phyloP scores from a whole-genome alignment of 2,113 vertebrate genomes.

The Hirundichthys speculiger region DNA sequence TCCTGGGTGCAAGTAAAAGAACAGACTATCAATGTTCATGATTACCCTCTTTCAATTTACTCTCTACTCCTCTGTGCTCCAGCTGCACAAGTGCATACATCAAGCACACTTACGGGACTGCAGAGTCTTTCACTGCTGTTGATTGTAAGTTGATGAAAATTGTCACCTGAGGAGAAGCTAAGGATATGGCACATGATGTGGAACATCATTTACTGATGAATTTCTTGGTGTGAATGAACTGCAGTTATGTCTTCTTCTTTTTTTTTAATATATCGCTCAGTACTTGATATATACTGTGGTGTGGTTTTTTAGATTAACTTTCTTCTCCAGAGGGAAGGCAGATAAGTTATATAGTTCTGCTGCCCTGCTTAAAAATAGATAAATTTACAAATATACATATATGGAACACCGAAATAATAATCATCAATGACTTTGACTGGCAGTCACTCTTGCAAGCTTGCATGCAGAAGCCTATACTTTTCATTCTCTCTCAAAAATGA shows the following conservation, averaged over 20 bases:
- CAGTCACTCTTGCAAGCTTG: slow-evolving; percentile 41
- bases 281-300: slow-evolving; percentile 4
- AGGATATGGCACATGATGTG: slow-evolving; percentile 6
- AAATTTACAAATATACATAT: slow-evolving; percentile 30
- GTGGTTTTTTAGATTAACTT: slow-evolving; percentile 13
- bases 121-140: slow-evolving; percentile 34
- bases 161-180: slow-evolving; percentile 38
- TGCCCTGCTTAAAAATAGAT: slow-evolving; percentile 23
- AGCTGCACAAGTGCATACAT: slow-evolving; percentile 40
- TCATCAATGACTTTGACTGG: slow-evolving; percentile 56
- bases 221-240: neutral
- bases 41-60: slow-evolving; percentile 66
- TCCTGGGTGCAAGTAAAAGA: slow-evolving; percentile 39
- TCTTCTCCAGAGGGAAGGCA: slow-evolving; percentile 16
- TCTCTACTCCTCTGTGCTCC: slow-evolving; percentile 43
- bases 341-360: slow-evolving; percentile 37
- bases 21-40: slow-evolving; percentile 47
- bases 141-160: slow-evolving; percentile 33
- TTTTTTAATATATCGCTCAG: slow-evolving; percentile 2
- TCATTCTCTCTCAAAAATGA: slow-evolving; percentile 3
- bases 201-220: slow-evolving; percentile 12
- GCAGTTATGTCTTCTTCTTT: neutral
- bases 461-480: slow-evolving; percentile 19
- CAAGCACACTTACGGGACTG: slow-evolving; percentile 39
- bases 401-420: slow-evolving; percentile 23